These are phyloP conservation scores for Zosterops borbonicus DNA, from an alignment of 2,113 vertebrate species.

Conservation along the genomic window DNA sequence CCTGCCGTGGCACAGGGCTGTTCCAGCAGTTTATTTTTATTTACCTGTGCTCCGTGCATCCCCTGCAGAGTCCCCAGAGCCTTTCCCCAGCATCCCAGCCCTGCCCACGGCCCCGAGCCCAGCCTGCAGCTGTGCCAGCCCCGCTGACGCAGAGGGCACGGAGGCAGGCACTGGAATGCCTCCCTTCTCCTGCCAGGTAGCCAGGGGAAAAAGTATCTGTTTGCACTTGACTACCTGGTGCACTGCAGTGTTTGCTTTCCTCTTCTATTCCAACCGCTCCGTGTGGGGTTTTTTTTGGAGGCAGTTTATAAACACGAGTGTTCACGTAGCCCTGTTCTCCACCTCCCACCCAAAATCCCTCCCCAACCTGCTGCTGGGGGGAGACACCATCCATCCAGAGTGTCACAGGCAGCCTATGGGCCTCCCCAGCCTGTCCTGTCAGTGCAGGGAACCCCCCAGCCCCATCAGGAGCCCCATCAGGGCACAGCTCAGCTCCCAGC, in stretches of 20 bases:
- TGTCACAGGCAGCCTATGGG: rapidly evolving
- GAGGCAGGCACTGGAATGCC: background rate
- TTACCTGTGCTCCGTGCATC: background rate
- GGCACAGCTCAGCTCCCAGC: background rate
- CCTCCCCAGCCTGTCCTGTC: rapidly evolving
- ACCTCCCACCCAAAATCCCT: background rate
- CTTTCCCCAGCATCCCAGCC: background rate
- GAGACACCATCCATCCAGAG: background rate
- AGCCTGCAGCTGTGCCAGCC: background rate
- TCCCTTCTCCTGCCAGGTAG: background rate
- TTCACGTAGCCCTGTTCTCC: rapidly evolving
- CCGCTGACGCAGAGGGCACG: background rate
- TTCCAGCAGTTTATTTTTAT: background rate
- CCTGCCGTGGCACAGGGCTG: background rate
- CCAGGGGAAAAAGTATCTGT: background rate
- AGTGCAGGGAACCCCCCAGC: background rate
- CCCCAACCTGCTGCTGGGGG: background rate
- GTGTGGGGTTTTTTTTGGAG: background rate
- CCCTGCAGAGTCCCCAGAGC: background rate
- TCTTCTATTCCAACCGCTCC: background rate
- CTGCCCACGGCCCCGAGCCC: background rate
- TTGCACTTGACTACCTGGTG: background rate
- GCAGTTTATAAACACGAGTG: background rate
- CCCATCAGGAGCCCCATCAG: background rate
- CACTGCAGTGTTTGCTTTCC: slow-evolving; percentile 28